These are phyloP conservation scores for Callipepla californica DNA, from an alignment of 2,113 vertebrate genomes.

Conservation along the genomic window DNA sequence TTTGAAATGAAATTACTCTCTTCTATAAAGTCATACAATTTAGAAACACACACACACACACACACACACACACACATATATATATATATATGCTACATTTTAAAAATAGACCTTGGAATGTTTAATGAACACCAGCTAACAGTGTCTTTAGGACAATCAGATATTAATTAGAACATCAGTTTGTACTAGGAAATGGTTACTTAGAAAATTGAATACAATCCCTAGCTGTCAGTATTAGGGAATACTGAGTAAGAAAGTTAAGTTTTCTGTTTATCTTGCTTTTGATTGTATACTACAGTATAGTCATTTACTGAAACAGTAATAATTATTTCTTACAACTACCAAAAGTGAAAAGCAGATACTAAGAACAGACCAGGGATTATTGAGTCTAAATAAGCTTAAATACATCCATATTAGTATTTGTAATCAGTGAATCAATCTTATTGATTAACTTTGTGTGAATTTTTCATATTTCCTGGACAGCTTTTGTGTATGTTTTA, in stretches of 20 bases:
- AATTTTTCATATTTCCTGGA: neutral
- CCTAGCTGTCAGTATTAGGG: rapidly evolving
- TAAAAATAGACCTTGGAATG: neutral
- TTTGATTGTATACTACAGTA: neutral
- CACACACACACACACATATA: no score
- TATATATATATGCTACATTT: neutral
- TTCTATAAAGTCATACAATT: neutral
- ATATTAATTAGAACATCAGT: neutral
- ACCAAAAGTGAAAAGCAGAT: neutral
- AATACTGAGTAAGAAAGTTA: neutral
- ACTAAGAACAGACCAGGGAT: neutral
- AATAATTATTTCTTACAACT: neutral
- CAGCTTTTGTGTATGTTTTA: rapidly evolving
- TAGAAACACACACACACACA: neutral
- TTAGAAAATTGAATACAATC: neutral
- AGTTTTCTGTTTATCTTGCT: neutral
- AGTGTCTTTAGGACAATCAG: neutral
- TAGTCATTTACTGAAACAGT: neutral
- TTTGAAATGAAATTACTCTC: neutral
- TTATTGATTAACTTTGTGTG: neutral
- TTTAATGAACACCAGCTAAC: neutral
- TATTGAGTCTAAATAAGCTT: neutral
- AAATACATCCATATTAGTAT: neutral
- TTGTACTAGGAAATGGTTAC: neutral
- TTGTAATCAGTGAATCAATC: neutral